Conservation (phyloP, 2,888 invertebrate species). For the Malthinus seriepunctatus region DNA sequence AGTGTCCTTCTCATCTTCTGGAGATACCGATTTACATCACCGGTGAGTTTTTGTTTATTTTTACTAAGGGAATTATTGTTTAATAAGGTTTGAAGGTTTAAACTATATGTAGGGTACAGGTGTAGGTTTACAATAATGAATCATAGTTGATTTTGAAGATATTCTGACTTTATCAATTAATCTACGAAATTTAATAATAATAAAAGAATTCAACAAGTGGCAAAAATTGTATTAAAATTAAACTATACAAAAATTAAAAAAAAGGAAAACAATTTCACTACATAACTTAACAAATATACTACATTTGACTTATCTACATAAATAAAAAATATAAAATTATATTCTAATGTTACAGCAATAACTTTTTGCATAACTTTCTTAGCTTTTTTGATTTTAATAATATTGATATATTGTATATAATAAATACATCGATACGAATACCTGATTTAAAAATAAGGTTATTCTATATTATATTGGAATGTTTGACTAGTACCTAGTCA, state of each 20-base stretch:
- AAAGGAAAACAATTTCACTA: slow-evolving; percentile 43
- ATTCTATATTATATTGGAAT: slow-evolving; percentile 46
- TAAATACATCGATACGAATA: slow-evolving; percentile 49
- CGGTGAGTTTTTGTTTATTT: too few relatives aligned
- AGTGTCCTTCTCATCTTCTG: too few relatives aligned
- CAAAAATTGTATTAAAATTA: slow-evolving; percentile 54
- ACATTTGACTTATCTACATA: slow-evolving; percentile 44
- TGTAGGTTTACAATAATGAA: too few relatives aligned
- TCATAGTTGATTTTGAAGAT: too few relatives aligned
- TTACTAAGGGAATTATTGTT: too few relatives aligned
- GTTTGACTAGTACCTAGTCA: slow-evolving; percentile 55
- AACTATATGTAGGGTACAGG: too few relatives aligned
- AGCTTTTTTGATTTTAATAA: slow-evolving; percentile 6
- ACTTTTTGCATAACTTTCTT: slow-evolving; percentile 40
- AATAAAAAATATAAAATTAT: slow-evolving; percentile 46
- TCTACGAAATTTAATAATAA: too few relatives aligned
- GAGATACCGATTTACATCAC: too few relatives aligned
- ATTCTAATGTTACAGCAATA: slow-evolving; percentile 43
- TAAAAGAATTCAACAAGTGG: slow-evolving; percentile 26
- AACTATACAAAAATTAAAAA: slow-evolving; percentile 53
- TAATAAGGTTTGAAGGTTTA: too few relatives aligned
- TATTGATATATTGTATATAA: slow-evolving; percentile 42
- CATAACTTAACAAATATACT: slow-evolving; percentile 50
- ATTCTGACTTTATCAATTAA: too few relatives aligned
- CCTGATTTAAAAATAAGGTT: slow-evolving; percentile 43